A percentile compares a stretch with the other conserved stretches of the same genome.
These are phyloP conservation scores for Daubentonia madagascariensis DNA, from an alignment of 2,113 vertebrate species.

Conservation along the genomic window DNA sequence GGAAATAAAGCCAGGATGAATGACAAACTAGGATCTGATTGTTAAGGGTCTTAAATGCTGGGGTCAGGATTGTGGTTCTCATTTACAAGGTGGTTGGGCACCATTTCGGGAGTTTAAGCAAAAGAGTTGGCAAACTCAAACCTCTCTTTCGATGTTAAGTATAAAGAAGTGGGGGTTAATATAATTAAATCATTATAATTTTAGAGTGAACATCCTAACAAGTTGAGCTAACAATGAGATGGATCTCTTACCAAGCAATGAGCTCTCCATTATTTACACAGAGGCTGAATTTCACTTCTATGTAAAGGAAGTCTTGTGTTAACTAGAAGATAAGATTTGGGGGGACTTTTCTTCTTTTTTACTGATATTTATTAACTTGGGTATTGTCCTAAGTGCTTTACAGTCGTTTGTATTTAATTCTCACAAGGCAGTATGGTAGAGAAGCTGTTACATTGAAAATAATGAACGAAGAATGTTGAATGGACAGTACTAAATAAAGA, in stretches of 20 bases:
- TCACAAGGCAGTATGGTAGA: background rate
- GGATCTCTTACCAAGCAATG: background rate
- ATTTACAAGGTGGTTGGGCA: background rate
- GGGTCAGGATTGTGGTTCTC: background rate
- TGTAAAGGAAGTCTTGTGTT: background rate
- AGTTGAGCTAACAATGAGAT: background rate
- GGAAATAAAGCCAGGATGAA: background rate
- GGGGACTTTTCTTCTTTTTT: background rate
- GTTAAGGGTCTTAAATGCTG: background rate
- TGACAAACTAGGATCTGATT: background rate
- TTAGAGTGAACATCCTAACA: background rate
- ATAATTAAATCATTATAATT: conserved; percentile 21
- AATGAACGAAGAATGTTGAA: background rate
- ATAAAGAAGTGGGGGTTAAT: background rate
- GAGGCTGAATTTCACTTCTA: background rate
- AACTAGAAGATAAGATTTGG: background rate
- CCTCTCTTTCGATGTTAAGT: background rate
- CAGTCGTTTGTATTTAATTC: background rate
- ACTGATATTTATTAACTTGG: background rate
- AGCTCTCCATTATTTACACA: background rate
- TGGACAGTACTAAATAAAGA: background rate
- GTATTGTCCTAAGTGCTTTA: background rate
- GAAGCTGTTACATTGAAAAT: background rate
- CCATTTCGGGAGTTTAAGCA: background rate
- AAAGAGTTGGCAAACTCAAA: background rate